Evolutionary conservation across 2,888 invertebrate species (phyloP).

Genomic region (Serrognathus titanus): DNA sequence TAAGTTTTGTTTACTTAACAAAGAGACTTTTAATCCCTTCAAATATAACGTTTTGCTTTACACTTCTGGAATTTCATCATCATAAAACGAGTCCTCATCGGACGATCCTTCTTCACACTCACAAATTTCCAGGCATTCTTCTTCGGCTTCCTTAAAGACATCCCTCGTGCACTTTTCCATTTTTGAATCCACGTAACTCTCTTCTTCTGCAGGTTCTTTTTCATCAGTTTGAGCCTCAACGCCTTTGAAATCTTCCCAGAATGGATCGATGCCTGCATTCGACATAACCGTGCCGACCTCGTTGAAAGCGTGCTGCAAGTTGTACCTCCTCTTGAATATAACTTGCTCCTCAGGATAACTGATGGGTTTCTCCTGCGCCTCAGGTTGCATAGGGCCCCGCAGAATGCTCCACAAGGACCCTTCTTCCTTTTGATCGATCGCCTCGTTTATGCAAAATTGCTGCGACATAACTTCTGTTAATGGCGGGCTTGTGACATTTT

Average conservation of each 20-base stretch:
- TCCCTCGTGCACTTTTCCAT: not conserved
- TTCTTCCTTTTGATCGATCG: conserved; percentile 5
- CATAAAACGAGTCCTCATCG: conserved; percentile 7
- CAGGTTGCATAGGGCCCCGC: conserved; percentile 3
- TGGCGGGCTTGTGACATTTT: not conserved
- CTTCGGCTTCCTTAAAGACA: not conserved
- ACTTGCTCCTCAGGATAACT: conserved; percentile 9
- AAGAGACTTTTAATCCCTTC: too few species aligned
- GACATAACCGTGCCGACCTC: conserved; percentile 17
- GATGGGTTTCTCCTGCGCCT: conserved; percentile 7
- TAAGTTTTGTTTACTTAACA: too few species aligned
- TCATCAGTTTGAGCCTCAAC: conserved; percentile 4
- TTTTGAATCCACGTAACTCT: not conserved
- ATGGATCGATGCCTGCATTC: conserved; percentile 10
- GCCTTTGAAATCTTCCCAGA: conserved; percentile 10
- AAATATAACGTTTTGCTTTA: too few species aligned
- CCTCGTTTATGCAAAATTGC: not conserved
- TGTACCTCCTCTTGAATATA: conserved; percentile 3
- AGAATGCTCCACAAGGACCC: conserved; percentile 16
- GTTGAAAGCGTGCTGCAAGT: not conserved
- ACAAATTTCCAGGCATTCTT: not conserved
- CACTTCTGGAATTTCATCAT: conserved; percentile 2
- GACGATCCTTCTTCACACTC: not conserved
- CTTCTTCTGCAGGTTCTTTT: not conserved
- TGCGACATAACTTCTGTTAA: not conserved